Base-by-base conservation (phyloP, 2,113 vertebrate genomes). In the Panthera uncia region DNA sequence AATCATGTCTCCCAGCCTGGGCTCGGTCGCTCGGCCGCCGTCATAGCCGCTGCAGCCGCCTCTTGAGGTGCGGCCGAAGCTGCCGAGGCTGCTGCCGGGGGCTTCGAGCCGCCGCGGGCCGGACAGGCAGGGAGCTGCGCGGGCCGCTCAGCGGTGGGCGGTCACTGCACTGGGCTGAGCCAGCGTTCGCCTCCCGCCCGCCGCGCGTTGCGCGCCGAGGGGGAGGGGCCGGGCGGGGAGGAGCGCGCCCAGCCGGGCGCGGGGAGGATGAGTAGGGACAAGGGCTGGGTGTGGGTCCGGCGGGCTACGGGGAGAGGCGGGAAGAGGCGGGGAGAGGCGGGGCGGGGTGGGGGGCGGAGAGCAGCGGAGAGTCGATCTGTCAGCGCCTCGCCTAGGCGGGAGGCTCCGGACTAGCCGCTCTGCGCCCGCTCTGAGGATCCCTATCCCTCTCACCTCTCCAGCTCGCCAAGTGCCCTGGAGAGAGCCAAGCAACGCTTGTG, bases 401-500 rank as follows among this genome's bases (percentile, higher is more conserved):
- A 86, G 41, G 74, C 97, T 92, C 50, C 4, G 69, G 91, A 95
- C 96, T 83, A 14, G 41, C 84, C 15, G 81, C 97, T 82, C 91
- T 52, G 91, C 92, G 65, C 88, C 97, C n/a, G 79, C 91, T 52
- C 12, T 71, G 95, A 61, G 69, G 84, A 69, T 83, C 90, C 94
- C 65, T 69, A 69, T 83, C 90, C 92, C 78, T 69, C 89, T 96
- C 96, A 63, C 96, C 97, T 94, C 96, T 73, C 45, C 89, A 50
- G 98, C 97, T 96, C 69, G 91, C 96, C 93, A 94, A 98, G 97
- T 97, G 97, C 94, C 96, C 95, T n/a, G 85, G 94, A 93, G 98
- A 90, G 94, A 95, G 95, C 89, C 55, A 98, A 96, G 97, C 98
- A 96, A 98, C 99, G 99, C 99, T 99, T 99, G 99, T 99, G 97